These are phyloP conservation scores for Sepioteuthis lessoniana DNA, from an alignment of 2,888 invertebrate genomes.

Conservation along the genomic window DNA sequence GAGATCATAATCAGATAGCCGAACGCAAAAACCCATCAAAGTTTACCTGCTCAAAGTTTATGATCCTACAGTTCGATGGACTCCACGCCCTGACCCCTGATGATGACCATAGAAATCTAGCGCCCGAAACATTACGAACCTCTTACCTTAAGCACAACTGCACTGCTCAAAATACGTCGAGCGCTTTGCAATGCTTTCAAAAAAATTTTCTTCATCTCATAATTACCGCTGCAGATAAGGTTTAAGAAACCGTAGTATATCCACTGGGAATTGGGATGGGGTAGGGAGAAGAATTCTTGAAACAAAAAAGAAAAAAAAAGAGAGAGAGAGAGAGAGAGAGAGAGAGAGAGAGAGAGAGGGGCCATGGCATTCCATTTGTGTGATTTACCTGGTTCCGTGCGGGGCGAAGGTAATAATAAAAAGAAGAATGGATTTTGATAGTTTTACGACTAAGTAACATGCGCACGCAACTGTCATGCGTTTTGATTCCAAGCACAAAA, in stretches of 20 bases:
- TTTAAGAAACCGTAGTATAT: background rate
- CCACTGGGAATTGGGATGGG: too few species aligned
- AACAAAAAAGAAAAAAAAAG: too few species aligned
- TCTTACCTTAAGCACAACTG: background rate
- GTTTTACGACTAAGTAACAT: background rate
- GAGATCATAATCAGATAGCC: too few species aligned
- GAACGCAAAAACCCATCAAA: too few species aligned
- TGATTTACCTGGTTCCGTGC: background rate
- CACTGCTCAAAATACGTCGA: background rate
- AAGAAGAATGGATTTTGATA: background rate
- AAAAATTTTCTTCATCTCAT: background rate
- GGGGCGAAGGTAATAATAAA: background rate
- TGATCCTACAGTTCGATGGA: too few species aligned
- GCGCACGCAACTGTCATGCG: background rate
- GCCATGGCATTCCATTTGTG: background rate
- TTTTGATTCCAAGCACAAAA: background rate
- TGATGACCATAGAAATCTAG: background rate
- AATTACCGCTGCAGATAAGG: background rate
- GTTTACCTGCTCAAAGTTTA: too few species aligned
- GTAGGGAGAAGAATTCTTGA: background rate
- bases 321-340: too few species aligned
- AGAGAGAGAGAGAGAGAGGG: too few species aligned
- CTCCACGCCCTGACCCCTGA: too few species aligned
- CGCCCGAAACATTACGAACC: background rate
- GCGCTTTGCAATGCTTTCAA: background rate